These are phyloP conservation scores for Listronotus bonariensis DNA, from an alignment of 1,140 invertebrate species.

Conservation along the genomic window DNA sequence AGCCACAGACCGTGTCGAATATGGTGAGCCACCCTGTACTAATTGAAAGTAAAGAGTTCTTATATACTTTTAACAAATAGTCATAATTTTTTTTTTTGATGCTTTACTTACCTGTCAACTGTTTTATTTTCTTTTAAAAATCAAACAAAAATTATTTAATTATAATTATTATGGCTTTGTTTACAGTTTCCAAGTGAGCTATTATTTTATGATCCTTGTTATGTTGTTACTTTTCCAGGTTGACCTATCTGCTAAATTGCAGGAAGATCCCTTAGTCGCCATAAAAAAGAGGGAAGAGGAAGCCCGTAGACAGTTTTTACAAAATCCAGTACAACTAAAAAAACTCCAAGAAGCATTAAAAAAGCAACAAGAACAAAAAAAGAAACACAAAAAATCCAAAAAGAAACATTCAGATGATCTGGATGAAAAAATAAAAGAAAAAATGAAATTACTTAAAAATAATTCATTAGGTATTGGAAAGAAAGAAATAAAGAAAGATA, in stretches of 20 bases:
- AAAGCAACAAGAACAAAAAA: slow-evolving; percentile 61
- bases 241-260: slow-evolving; percentile 79
- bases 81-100: too few species aligned
- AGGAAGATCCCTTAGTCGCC: slow-evolving; percentile 87
- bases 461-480: slow-evolving; percentile 37
- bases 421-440: slow-evolving; percentile 58
- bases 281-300: slow-evolving; percentile 88
- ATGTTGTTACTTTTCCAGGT: slow-evolving; percentile 58
- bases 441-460: slow-evolving; percentile 56
- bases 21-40: too few species aligned
- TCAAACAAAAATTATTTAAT: too few species aligned
- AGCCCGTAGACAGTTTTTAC: slow-evolving; percentile 74
- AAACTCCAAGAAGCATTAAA: slow-evolving; percentile 78
- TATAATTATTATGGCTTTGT: too few species aligned
- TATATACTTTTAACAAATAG: too few species aligned
- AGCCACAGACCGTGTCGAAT: too few species aligned
- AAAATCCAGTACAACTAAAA: slow-evolving; percentile 90
- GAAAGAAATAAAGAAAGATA: slow-evolving; percentile 54
- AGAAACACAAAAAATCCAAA: slow-evolving; percentile 60
- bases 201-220: too few species aligned
- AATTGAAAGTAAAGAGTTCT: too few species aligned
- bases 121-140: too few species aligned
- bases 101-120: too few species aligned
- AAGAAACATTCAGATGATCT: slow-evolving; percentile 55
- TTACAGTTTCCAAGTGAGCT: too few species aligned